Evolutionary conservation across 2,797 vertebrate species (phyloP).

Genomic region (Megalops cyprinoides): DNA sequence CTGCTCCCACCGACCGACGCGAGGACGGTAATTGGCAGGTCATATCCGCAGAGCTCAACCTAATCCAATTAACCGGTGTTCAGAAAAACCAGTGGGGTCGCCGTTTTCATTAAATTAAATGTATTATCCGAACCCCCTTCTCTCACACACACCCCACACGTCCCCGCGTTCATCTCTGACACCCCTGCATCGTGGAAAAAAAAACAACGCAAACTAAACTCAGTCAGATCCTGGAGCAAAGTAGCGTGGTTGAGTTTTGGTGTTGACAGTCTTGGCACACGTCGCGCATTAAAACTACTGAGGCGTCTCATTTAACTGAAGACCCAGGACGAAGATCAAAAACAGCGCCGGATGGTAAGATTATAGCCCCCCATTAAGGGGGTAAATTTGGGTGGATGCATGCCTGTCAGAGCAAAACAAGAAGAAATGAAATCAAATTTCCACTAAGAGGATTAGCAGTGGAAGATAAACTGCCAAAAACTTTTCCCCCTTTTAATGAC

Average conservation of each 20-base stretch:
- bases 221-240: slow-evolving; percentile 42
- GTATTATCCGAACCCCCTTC: slow-evolving; percentile 27
- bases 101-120: slow-evolving; percentile 53
- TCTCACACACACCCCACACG: too few relatives aligned
- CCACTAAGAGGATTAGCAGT: slow-evolving; percentile 53
- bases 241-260: slow-evolving; percentile 51
- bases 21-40: slow-evolving; percentile 57
- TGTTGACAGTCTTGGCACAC: slow-evolving; percentile 65
- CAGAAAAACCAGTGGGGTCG: slow-evolving; percentile 38
- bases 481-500: slow-evolving; percentile 50
- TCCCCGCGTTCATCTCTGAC: slow-evolving; percentile 24
- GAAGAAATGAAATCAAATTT: slow-evolving; percentile 47
- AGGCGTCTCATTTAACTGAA: slow-evolving; percentile 62
- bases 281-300: slow-evolving; percentile 71
- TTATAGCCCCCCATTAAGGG: slow-evolving; percentile 42
- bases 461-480: slow-evolving; percentile 40
- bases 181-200: slow-evolving; percentile 31
- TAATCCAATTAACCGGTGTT: slow-evolving; percentile 71
- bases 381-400: slow-evolving; percentile 53
- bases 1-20: slow-evolving; percentile 14
- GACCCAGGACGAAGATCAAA: slow-evolving; percentile 62
- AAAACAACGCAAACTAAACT: slow-evolving; percentile 13
- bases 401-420: slow-evolving; percentile 53
- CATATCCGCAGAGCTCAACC: slow-evolving; percentile 55
- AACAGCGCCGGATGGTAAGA: slow-evolving; percentile 44